These are phyloP conservation scores for Pollimyrus isidori DNA, from an alignment of 2,113 vertebrate genomes.

Conservation along the genomic window DNA sequence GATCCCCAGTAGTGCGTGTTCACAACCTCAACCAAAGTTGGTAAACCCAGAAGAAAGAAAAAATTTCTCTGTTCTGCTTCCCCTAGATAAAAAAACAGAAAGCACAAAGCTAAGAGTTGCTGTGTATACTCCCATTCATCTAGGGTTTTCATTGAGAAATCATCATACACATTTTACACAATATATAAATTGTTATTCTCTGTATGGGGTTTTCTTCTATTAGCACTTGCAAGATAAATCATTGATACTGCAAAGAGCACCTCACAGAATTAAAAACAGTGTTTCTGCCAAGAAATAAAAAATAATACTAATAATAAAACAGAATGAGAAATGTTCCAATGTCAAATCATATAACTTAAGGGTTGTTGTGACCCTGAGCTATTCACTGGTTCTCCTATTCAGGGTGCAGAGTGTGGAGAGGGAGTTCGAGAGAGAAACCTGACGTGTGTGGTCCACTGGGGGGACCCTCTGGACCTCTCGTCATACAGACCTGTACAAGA, in stretches of 20 bases:
- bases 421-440: slow-evolving; percentile 72
- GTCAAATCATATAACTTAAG: not conserved
- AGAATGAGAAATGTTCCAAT: not conserved
- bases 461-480: slow-evolving; percentile 46
- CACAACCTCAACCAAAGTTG: not conserved
- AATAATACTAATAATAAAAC: not conserved
- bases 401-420: slow-evolving; percentile 90
- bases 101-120: not conserved
- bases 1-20: not conserved
- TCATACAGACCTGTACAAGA: slow-evolving; percentile 50
- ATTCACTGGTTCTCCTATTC: slow-evolving; percentile 26
- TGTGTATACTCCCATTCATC: not conserved
- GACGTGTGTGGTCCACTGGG: slow-evolving; percentile 72
- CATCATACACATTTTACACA: not conserved
- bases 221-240: not conserved
- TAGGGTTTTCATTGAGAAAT: not conserved
- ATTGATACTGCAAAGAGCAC: not conserved
- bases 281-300: not conserved
- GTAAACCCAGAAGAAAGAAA: not conserved
- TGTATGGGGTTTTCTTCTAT: not conserved
- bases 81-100: not conserved
- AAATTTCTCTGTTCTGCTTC: not conserved
- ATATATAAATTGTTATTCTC: not conserved
- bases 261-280: not conserved
- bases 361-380: not conserved